Percentiles rank a stretch among this genome's conserved stretches.
phyloP scores from a whole-genome alignment of 2,888 invertebrate species.

The Helobdella robusta region DNA sequence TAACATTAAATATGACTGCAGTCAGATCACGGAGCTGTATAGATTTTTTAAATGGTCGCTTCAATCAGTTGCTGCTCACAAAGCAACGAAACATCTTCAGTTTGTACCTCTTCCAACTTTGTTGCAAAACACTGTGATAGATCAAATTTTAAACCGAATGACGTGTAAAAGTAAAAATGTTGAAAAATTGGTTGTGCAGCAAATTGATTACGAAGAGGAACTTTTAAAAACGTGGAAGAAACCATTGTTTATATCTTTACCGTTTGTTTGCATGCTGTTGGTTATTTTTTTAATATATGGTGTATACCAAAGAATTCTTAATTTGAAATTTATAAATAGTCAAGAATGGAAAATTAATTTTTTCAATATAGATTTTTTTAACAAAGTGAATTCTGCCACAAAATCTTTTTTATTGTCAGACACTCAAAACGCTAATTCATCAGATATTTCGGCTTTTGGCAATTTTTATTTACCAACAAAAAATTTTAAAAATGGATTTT shows the following conservation, averaged over 20 bases:
- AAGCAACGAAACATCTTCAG: slow-evolving; percentile 26
- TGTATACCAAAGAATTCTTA: slow-evolving; percentile 35
- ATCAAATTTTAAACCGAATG: slow-evolving; percentile 34
- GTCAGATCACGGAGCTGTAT: slow-evolving; percentile 39
- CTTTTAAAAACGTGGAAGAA: slow-evolving; percentile 35
- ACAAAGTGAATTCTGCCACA: neutral
- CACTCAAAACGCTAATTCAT: too few species aligned
- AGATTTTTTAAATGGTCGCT: slow-evolving; percentile 32
- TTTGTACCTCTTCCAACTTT: slow-evolving; percentile 27
- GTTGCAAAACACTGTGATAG: neutral
- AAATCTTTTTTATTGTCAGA: neutral
- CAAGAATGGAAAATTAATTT: slow-evolving; percentile 30
- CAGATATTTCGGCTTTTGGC: too few species aligned
- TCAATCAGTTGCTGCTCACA: neutral
- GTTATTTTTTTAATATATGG: slow-evolving; percentile 35
- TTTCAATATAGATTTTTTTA: slow-evolving; percentile 18
- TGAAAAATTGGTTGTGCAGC: slow-evolving; percentile 35
- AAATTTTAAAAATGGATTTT: neutral
- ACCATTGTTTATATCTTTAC: slow-evolving; percentile 34
- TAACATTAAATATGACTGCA: slow-evolving; percentile 36
- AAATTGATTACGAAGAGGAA: slow-evolving; percentile 34
- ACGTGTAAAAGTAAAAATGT: slow-evolving; percentile 37
- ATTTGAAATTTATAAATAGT: slow-evolving; percentile 36
- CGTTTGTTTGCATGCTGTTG: slow-evolving; percentile 34
- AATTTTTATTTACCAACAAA: too few species aligned